Evolutionary conservation across 2,113 vertebrate species (phyloP), one percentile per base, ranked within the genome.

Genomic region (Bambusicola thoracicus): DNA sequence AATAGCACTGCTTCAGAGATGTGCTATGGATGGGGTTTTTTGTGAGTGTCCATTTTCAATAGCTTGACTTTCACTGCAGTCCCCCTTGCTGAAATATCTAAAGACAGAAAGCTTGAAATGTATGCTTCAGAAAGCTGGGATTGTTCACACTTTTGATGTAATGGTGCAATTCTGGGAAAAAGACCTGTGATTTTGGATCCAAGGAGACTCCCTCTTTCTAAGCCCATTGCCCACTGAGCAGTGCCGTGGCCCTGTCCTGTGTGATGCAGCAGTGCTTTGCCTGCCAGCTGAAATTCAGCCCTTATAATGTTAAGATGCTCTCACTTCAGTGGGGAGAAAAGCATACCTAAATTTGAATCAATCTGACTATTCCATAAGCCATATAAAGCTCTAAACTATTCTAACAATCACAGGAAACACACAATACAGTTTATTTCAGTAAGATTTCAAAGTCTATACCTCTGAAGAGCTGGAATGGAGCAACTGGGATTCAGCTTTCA

Each of bases 401-500:
- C 16, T 72, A 90, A 48, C 75, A 78, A 72, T 70, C 46, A 70
- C 55, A 67, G 51, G 20, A 88, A 94, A 83, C 38, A 63, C 5
- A 19, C 20, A 19, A 44, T 85, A 81, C 59, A 78, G 34, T 77
- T 67, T 67, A 63, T 78, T 87, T 91, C 85, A 85, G 75, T 32
- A 87, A 77, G 74, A 86, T 87, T 85, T 83, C 72, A 78, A 38
- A 65, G 49, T 11, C 38, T 81, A 2, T 81, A 48, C 25, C 14
- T 90, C 65, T 86, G 46, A 92, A 89, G 58, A 67, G 46, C 40
- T 56, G 40, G 24, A 92, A 76, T 81, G 85, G 80, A 95, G 69
- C 85, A 93, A 90, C 62, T 91, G 85, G n/a, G 46, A 79, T 95
- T 90, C 0, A 0, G 51, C 65, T 91, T 94, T 90, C 92, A 94